Conservation (phyloP, 2,113 vertebrate species). For the Psophia crepitans region DNA sequence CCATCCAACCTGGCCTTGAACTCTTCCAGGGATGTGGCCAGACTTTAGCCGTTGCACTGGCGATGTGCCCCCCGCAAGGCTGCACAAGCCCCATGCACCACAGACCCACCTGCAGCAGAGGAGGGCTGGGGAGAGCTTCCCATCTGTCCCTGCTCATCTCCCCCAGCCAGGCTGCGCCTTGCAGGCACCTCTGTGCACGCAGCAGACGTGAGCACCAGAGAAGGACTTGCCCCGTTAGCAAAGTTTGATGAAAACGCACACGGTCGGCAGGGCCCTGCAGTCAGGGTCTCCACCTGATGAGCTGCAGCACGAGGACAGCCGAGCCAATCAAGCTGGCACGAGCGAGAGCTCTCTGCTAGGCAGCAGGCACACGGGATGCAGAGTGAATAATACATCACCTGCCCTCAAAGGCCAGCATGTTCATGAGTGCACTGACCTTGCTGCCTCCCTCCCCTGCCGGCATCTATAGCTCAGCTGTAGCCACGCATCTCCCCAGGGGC, state of each 20-base stretch:
- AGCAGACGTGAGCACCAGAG: fast-evolving
- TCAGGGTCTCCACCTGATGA: background rate
- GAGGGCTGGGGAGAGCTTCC: background rate
- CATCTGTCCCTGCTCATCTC: fast-evolving
- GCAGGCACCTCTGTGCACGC: fast-evolving
- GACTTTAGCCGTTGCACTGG: fast-evolving
- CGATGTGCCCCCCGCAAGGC: fast-evolving
- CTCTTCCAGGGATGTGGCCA: too few relatives aligned
- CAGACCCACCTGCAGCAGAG: fast-evolving
- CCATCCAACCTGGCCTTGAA: too few relatives aligned
- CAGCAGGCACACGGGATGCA: background rate
- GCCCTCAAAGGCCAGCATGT: background rate
- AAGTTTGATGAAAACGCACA: fast-evolving
- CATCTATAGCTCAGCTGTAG: fast-evolving
- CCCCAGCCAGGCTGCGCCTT: fast-evolving
- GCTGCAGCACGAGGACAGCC: fast-evolving
- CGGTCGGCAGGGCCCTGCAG: fast-evolving
- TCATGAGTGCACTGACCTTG: background rate
- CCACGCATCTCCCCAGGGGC: fast-evolving
- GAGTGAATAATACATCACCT: background rate
- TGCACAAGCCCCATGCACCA: background rate
- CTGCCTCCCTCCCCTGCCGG: background rate
- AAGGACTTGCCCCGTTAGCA: fast-evolving
- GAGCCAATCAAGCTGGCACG: background rate
- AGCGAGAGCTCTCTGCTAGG: background rate